Percentiles rank a stretch among this genome's conserved stretches.
phyloP scores from a whole-genome alignment of 2,888 invertebrate genomes.

The Diploptera punctata region DNA sequence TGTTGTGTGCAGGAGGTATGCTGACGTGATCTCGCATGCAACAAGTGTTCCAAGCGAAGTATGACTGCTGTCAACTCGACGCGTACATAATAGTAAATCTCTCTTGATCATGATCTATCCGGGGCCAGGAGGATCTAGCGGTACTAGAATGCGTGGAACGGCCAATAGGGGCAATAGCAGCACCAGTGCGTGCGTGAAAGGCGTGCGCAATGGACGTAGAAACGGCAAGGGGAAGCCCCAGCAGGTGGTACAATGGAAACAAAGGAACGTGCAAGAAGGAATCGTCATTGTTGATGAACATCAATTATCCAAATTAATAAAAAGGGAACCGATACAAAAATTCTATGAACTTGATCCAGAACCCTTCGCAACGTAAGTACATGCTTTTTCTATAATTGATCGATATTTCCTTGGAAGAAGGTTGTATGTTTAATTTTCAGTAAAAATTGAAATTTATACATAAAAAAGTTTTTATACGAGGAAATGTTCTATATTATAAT shows the following conservation, averaged over 20 bases:
- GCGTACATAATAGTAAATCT: neutral
- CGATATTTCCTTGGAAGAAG: no score
- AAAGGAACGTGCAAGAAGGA: slow-evolving; percentile 58
- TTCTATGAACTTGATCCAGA: slow-evolving; percentile 59
- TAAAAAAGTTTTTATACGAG: no score
- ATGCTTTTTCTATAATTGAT: no score
- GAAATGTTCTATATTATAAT: no score
- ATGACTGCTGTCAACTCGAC: neutral
- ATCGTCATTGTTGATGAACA: slow-evolving; percentile 57
- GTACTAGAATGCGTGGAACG: slow-evolving; percentile 1
- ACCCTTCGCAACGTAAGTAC: slow-evolving; percentile 59
- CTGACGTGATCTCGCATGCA: neutral
- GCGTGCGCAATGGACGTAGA: slow-evolving; percentile 30
- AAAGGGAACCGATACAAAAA: slow-evolving; percentile 59
- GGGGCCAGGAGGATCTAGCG: slow-evolving; percentile 8
- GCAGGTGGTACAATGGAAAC: slow-evolving; percentile 56
- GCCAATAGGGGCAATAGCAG: neutral
- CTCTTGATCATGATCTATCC: slow-evolving; percentile 25
- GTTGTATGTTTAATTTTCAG: no score
- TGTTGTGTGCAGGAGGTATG: slow-evolving; percentile 9
- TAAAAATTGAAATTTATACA: no score
- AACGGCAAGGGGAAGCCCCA: slow-evolving; percentile 4
- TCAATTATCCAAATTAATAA: slow-evolving; percentile 57
- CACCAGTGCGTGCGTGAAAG: neutral
- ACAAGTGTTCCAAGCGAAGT: neutral